These are phyloP conservation scores for Chrysolina oricalcia DNA, from an alignment of 2,888 invertebrate species.

Conservation along the genomic window DNA sequence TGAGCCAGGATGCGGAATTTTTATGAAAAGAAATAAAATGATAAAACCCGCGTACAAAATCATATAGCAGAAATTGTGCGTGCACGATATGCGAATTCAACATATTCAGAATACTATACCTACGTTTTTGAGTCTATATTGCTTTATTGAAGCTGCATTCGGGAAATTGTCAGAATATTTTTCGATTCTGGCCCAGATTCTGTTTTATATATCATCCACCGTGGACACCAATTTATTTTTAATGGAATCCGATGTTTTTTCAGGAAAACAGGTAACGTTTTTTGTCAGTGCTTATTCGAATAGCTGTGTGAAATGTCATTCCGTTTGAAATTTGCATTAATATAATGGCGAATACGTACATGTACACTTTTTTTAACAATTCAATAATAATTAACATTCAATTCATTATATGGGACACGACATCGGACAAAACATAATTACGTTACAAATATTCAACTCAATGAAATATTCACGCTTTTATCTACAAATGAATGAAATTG, in stretches of 20 bases:
- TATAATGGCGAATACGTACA: background rate
- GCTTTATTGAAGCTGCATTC: slow-evolving; percentile 22
- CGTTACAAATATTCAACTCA: background rate
- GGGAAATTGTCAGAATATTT: slow-evolving; percentile 13
- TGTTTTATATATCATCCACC: background rate
- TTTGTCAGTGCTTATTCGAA: background rate
- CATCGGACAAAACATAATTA: slow-evolving; percentile 11
- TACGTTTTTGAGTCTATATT: slow-evolving; percentile 43
- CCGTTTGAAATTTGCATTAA: slow-evolving; percentile 3
- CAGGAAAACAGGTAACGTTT: background rate
- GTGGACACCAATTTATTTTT: background rate
- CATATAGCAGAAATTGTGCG: slow-evolving; percentile 61
- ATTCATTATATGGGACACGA: background rate
- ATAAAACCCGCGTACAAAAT: slow-evolving; percentile 62
- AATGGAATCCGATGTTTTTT: background rate
- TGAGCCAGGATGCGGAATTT: slow-evolving; percentile 61
- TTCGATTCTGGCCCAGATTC: background rate
- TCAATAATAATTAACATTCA: slow-evolving; percentile 9
- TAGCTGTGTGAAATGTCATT: background rate
- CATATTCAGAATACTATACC: slow-evolving; percentile 54
- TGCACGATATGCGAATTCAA: slow-evolving; percentile 57
- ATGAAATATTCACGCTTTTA: background rate
- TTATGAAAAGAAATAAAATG: slow-evolving; percentile 62
- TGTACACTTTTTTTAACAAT: background rate
- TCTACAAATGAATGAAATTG: slow-evolving; percentile 1